Evolutionary conservation across 2,113 vertebrate species (phyloP), one percentile per base, ranked within the genome.

Genomic region (Hydropotes inermis): DNA sequence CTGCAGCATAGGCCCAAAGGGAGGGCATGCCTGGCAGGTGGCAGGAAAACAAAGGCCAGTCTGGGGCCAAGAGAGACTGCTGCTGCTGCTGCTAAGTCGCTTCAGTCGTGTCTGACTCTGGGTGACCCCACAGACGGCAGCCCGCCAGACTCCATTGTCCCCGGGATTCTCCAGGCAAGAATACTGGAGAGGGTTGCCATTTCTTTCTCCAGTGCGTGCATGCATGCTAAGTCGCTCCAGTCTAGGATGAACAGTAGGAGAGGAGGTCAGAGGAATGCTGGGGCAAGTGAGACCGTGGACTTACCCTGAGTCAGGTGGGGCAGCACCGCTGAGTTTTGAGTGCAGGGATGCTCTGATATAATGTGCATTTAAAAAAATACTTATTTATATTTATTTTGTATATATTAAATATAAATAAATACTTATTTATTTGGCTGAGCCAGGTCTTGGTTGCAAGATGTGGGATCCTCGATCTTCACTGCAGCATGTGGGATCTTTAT

Each of bases 41-140:
- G 9, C 47, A 36, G 25, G 13, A 33, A 78, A 88, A 50, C 23
- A 52, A 92, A 47, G 52, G 23, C 10, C 43, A 85, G n/a, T 47
- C 47, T 78, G 87, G 39, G 74, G 23, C 16, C 70, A 74, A 25
- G 39, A 89, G 25, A 84, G 50, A 64, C 9, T 70, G 64, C 33
- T 36, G 61, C 30, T 61, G 30, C 61, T 64, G 61, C 61, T 33
- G 61, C 30, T 17, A 19, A 67, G 33, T 70, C 10, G 0, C 9
- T 70, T 70, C 67, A 70, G n/a, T 23, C 2, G 0, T 6, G 67
- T 70, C n/a, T 10, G 23, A 39, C 19, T 23, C 19, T 70, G 67
- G 36, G 10, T 1, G 21, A 23, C 5, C n/a, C 19, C n/a, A 70
- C 12, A n/a, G 10, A 39, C 0, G 10, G 67, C 19, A 39, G 67